Evolutionary conservation across 1,140 invertebrate species (phyloP).

Genomic region (Sycophila sp.): DNA sequence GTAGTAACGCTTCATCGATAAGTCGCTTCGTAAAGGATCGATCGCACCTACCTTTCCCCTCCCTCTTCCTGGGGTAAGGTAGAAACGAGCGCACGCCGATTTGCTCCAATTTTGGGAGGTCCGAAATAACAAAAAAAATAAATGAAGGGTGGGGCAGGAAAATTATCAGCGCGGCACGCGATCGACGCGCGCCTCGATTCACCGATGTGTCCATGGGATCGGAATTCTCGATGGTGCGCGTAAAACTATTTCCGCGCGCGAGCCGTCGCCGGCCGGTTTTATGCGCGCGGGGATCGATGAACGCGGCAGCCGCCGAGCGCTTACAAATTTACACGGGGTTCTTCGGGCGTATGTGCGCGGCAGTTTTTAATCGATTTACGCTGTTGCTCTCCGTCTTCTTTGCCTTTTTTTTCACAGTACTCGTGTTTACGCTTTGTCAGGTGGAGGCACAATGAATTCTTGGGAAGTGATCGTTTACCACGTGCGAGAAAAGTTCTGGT

Average conservation of each 20-base stretch:
- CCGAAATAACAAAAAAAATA: too few relatives aligned
- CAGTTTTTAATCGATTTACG: too few relatives aligned
- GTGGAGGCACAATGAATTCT: neutral
- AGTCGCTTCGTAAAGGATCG: too few relatives aligned
- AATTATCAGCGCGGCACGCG: too few relatives aligned
- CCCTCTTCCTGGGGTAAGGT: neutral
- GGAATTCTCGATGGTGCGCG: neutral
- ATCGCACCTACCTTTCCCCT: neutral
- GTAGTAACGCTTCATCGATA: too few relatives aligned
- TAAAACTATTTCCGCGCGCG: neutral
- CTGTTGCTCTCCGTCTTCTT: too few relatives aligned
- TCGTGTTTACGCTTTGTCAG: neutral
- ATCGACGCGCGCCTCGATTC: neutral
- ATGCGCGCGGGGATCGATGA: slow-evolving; percentile 1
- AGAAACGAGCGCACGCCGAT: neutral
- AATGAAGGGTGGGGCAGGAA: too few relatives aligned
- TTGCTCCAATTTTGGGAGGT: too few relatives aligned
- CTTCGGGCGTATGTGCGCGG: neutral
- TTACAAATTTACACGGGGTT: neutral
- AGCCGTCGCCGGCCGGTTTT: neutral
- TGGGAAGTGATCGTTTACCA: neutral
- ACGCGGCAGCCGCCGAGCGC: neutral
- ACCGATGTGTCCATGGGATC: neutral
- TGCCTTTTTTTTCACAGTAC: too few relatives aligned
- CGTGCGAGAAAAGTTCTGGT: neutral